Evolutionary conservation across 2,797 vertebrate species (phyloP).

Genomic region (Orestias chungarensis): DNA sequence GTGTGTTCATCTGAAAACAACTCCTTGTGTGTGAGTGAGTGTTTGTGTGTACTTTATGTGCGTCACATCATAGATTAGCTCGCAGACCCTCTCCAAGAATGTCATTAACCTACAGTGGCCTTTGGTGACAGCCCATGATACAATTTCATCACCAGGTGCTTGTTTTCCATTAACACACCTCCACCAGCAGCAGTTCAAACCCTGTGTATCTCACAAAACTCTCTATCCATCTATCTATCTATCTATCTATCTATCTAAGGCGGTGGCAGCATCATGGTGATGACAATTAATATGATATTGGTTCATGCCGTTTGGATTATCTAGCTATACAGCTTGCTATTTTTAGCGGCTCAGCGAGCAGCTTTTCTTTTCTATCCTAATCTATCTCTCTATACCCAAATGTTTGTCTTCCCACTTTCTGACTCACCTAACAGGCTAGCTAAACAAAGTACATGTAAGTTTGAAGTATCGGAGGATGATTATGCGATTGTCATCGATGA

Average conservation of each 20-base stretch:
- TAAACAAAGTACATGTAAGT: no score
- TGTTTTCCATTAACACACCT: constrained; percentile 28
- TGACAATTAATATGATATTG: neutral
- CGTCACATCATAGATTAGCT: constrained; percentile 2
- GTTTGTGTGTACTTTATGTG: constrained; percentile 3
- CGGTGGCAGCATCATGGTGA: neutral
- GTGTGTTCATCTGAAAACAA: constrained; percentile 15
- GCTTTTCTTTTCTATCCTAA: neutral
- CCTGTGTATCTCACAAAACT: constrained; percentile 21
- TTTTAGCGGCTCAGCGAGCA: neutral
- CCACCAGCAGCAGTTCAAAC: constrained; percentile 12
- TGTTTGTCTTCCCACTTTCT: neutral
- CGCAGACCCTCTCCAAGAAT: constrained; percentile 8
- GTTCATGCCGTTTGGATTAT: neutral
- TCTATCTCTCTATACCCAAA: neutral
- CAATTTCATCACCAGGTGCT: constrained; percentile 42
- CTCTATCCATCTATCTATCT: neutral
- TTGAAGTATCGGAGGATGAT: no score
- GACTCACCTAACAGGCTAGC: no score
- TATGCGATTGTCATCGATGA: no score
- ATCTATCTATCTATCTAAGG: neutral
- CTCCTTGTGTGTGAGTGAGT: neutral
- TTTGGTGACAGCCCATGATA: constrained; percentile 37
- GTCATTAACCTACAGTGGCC: constrained; percentile 44
- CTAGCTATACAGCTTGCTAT: neutral